These are phyloP conservation scores for Rhabdomys dilectus DNA, from an alignment of 2,113 vertebrate genomes.

Conservation along the genomic window DNA sequence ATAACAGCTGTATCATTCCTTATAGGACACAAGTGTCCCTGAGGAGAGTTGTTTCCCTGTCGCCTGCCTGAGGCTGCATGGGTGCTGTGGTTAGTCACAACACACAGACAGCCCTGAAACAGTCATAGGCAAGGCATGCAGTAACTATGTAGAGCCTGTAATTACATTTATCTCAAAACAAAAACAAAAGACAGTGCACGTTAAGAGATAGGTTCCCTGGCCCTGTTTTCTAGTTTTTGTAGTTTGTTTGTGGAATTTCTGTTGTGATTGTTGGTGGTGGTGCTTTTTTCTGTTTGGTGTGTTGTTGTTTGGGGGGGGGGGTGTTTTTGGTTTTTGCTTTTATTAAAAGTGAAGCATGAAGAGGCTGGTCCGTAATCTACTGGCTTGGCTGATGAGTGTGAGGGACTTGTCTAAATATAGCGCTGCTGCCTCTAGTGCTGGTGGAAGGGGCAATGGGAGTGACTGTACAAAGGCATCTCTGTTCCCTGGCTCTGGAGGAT, in stretches of 20 bases:
- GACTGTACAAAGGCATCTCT: slow-evolving; percentile 11
- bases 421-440: background rate
- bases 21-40: slow-evolving; percentile 72
- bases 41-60: slow-evolving; percentile 72
- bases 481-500: background rate
- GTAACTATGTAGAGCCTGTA: background rate
- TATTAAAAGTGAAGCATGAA: background rate
- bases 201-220: background rate
- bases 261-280: background rate
- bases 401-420: slow-evolving; percentile 67
- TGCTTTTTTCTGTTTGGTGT: background rate
- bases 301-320: background rate
- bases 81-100: slow-evolving; percentile 71
- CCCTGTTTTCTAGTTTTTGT: background rate
- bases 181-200: accelerated
- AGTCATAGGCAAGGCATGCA: background rate
- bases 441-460: background rate
- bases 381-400: background rate
- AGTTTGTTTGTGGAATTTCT: background rate
- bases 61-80: slow-evolving; percentile 29
- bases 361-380: background rate
- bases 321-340: background rate
- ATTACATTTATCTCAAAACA: background rate
- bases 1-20: slow-evolving; percentile 83
- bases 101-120: slow-evolving; percentile 50